Conservation (phyloP, 2,888 invertebrate genomes). For the Chalcosyrphus nemorum region DNA sequence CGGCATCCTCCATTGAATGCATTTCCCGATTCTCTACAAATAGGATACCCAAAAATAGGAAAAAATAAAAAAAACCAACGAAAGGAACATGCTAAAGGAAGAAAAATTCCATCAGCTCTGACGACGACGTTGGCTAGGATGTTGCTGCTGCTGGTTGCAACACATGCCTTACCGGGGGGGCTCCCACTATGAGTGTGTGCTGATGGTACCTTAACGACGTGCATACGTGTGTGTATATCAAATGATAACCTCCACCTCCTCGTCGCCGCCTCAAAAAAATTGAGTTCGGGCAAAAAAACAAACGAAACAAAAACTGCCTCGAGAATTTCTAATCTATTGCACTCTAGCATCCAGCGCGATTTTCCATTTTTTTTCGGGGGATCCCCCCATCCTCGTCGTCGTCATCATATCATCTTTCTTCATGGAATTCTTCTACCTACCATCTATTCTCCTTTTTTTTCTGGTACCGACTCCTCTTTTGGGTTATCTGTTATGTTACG, state of each 20-base stretch:
- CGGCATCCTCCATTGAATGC: slow-evolving; percentile 33
- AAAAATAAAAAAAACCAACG: not conserved
- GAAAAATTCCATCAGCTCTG: slow-evolving; percentile 47
- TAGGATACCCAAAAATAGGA: slow-evolving; percentile 43
- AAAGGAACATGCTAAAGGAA: slow-evolving; percentile 18
- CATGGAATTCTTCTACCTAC: slow-evolving; percentile 21
- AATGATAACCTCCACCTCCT: slow-evolving; percentile 19
- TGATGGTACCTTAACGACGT: slow-evolving; percentile 47
- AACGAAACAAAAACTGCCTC: slow-evolving; percentile 47
- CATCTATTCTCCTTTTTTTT: too few relatives aligned
- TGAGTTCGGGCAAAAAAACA: not conserved
- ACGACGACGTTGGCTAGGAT: slow-evolving; percentile 4
- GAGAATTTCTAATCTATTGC: slow-evolving; percentile 67
- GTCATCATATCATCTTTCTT: slow-evolving; percentile 58
- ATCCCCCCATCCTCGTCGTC: not conserved
- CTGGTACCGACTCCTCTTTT: slow-evolving; percentile 28
- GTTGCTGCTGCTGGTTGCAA: slow-evolving; percentile 24
- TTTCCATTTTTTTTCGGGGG: slow-evolving; percentile 18
- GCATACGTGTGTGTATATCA: slow-evolving; percentile 48
- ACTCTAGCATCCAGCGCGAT: slow-evolving; percentile 45
- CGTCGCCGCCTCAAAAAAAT: not conserved
- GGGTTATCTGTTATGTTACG: slow-evolving; percentile 67
- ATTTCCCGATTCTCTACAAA: slow-evolving; percentile 57
- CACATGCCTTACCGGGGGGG: slow-evolving; percentile 35
- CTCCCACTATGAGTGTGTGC: slow-evolving; percentile 8